Evolutionary conservation across 2,113 vertebrate genomes (phyloP).

Genomic region (Clarias magur): DNA sequence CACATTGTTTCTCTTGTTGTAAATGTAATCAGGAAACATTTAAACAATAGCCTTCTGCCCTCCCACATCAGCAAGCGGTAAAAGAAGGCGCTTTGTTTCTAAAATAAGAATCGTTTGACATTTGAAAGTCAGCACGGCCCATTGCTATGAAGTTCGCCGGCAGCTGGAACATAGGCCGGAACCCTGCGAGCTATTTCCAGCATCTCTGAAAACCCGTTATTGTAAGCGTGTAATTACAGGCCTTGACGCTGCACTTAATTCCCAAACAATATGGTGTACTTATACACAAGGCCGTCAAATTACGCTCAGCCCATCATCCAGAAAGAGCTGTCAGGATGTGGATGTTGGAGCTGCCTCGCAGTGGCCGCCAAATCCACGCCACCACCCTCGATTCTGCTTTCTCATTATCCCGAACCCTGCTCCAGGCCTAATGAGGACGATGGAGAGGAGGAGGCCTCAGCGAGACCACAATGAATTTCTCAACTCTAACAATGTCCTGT

Average conservation of each 20-base stretch:
- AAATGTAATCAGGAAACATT: slow-evolving; percentile 66
- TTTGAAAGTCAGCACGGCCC: slow-evolving; percentile 71
- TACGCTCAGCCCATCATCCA: slow-evolving; percentile 66
- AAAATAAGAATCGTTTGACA: slow-evolving; percentile 68
- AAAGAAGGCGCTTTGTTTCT: slow-evolving; percentile 65
- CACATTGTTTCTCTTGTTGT: slow-evolving; percentile 55
- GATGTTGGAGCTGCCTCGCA: slow-evolving; percentile 41
- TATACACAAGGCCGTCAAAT: slow-evolving; percentile 73
- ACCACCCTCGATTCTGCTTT: slow-evolving; percentile 50
- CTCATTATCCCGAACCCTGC: slow-evolving; percentile 51
- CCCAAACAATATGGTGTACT: slow-evolving; percentile 79
- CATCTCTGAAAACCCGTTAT: slow-evolving; percentile 71
- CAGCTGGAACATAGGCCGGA: slow-evolving; percentile 70
- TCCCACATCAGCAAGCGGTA: slow-evolving; percentile 67
- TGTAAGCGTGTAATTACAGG: slow-evolving; percentile 78
- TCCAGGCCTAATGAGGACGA: slow-evolving; percentile 51
- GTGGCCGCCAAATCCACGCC: slow-evolving; percentile 39
- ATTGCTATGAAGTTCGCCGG: slow-evolving; percentile 65
- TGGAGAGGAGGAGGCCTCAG: slow-evolving; percentile 42
- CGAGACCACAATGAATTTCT: slow-evolving; percentile 48
- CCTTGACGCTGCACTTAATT: slow-evolving; percentile 76
- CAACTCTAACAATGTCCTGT: slow-evolving; percentile 42
- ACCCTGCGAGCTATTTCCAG: slow-evolving; percentile 75
- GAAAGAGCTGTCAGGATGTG: slow-evolving; percentile 43
- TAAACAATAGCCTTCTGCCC: slow-evolving; percentile 66